phyloP scores from a whole-genome alignment of 2,113 vertebrate genomes.

The Phycodurus eques region DNA sequence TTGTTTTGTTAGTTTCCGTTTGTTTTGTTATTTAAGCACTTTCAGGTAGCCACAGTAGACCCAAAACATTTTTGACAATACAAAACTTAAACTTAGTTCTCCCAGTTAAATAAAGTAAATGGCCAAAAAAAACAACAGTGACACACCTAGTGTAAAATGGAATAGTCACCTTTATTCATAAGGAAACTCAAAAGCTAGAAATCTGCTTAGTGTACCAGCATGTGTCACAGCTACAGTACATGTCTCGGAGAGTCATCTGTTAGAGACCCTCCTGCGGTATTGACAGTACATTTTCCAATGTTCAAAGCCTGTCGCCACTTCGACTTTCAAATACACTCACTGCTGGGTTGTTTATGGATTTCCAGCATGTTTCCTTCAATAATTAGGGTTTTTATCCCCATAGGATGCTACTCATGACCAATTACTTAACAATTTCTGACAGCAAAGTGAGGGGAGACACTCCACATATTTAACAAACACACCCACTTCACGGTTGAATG shows the following conservation, averaged over 20 bases:
- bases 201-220: not conserved
- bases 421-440: slow-evolving; percentile 53
- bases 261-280: slow-evolving; percentile 37
- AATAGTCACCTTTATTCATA: not conserved
- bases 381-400: slow-evolving; percentile 57
- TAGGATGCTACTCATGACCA: slow-evolving; percentile 48
- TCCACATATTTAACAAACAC: not conserved
- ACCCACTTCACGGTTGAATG: not conserved
- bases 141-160: not conserved
- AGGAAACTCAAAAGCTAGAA: not conserved
- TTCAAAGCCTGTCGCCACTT: slow-evolving; percentile 53
- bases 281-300: slow-evolving; percentile 55
- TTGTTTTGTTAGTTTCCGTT: no score
- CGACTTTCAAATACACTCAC: slow-evolving; percentile 45
- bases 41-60: no score
- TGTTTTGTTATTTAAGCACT: no score
- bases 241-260: slow-evolving; percentile 43
- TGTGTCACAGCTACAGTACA: slow-evolving; percentile 59
- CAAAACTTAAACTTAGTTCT: not conserved
- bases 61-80: no score
- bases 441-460: slow-evolving; percentile 20
- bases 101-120: not conserved
- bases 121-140: not conserved
- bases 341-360: slow-evolving; percentile 66
- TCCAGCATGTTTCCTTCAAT: slow-evolving; percentile 45